A percentile compares a stretch with the other conserved stretches of the same genome.
These are phyloP conservation scores for Phyllostomus hastatus DNA, from an alignment of 2,113 vertebrate species.

Conservation along the genomic window DNA sequence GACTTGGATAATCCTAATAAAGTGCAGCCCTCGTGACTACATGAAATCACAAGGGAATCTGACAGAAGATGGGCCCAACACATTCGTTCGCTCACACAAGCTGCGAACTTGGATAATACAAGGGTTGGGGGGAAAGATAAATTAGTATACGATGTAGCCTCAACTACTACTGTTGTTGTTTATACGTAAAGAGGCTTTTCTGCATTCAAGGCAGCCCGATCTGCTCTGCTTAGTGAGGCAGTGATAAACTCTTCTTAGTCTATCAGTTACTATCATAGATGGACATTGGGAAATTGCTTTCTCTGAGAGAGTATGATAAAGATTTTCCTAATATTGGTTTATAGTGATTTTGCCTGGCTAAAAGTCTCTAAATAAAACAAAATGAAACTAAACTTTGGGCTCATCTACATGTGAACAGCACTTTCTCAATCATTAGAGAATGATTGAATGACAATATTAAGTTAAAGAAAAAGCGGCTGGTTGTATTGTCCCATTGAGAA, in stretches of 20 bases:
- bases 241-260: not conserved
- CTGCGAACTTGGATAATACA: not conserved
- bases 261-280: not conserved
- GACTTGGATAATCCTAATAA: not conserved
- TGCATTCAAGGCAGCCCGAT: not conserved
- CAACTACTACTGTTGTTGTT: not conserved
- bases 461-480: not conserved
- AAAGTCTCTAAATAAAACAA: not conserved
- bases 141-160: not conserved
- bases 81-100: not conserved
- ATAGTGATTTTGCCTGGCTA: not conserved
- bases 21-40: not conserved
- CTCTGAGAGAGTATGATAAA: not conserved
- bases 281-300: not conserved
- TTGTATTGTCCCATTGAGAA: not conserved
- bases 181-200: not conserved
- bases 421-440: not conserved
- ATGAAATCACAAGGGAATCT: not conserved
- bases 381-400: not conserved
- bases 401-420: not conserved
- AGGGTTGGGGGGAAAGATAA: not conserved
- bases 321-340: not conserved
- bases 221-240: not conserved
- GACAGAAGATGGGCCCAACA: not conserved
- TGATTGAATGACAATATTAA: not conserved